Percentiles rank a stretch among this genome's conserved stretches.
Conservation (phyloP, 2,888 invertebrate genomes). For the Drosophila niveifrons region DNA sequence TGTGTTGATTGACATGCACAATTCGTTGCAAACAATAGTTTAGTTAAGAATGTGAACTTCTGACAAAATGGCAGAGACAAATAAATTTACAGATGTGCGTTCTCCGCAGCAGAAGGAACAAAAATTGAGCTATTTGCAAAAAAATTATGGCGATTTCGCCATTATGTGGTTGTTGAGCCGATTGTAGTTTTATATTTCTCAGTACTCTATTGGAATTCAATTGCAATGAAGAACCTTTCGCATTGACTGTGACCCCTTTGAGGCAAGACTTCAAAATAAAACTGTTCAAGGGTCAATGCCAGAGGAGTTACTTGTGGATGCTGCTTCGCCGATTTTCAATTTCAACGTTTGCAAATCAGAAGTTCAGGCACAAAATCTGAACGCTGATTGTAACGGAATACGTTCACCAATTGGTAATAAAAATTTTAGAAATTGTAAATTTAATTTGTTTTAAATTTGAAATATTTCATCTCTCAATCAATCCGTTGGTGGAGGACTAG, state of each 20-base stretch:
- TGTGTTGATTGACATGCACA: constrained; percentile 54
- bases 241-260: constrained; percentile 81
- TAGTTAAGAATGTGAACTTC: neutral
- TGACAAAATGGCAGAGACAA: constrained; percentile 36
- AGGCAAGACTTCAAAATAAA: constrained; percentile 65
- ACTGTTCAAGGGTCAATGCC: constrained; percentile 65
- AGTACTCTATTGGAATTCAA: constrained; percentile 66
- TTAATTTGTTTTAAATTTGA: no score
- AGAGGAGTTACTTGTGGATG: constrained; percentile 54
- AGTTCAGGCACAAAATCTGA: constrained; percentile 82
- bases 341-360: constrained; percentile 85
- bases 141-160: constrained; percentile 80
- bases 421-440: no score
- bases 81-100: constrained; percentile 21
- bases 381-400: no score
- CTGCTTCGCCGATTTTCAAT: constrained; percentile 73
- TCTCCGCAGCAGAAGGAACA: no score
- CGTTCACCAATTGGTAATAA: no score
- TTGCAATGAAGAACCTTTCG: constrained; percentile 84
- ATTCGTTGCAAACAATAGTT: constrained; percentile 17
- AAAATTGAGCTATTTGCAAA: constrained; percentile 59
- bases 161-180: constrained; percentile 83
- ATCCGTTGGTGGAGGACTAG: constrained; percentile 81
- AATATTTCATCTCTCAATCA: constrained; percentile 55
- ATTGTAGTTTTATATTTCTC: constrained; percentile 49